These are phyloP conservation scores for Rachycentron canadum DNA, from an alignment of 2,797 vertebrate species.

Conservation along the genomic window DNA sequence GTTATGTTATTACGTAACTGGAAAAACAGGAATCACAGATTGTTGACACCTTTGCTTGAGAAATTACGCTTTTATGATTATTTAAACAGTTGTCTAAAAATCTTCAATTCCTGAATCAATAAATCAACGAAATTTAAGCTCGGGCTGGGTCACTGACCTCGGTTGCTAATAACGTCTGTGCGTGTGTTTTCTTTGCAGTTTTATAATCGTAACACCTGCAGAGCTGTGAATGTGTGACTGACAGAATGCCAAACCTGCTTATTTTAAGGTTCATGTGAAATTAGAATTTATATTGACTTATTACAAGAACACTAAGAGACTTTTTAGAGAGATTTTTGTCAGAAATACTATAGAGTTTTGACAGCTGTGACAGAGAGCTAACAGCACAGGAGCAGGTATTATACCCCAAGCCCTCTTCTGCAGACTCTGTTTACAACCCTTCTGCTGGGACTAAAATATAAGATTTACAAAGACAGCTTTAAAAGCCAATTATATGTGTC, in stretches of 20 bases:
- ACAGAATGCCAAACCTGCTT: not conserved
- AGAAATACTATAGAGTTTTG: not conserved
- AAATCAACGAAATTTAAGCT: not conserved
- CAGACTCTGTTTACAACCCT: constrained; percentile 44
- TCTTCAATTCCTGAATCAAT: not conserved
- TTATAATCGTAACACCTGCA: not conserved
- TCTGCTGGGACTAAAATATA: constrained; percentile 41
- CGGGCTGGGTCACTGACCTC: not conserved
- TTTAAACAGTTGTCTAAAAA: not conserved
- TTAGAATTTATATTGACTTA: not conserved
- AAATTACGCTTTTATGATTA: not conserved
- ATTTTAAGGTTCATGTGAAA: not conserved
- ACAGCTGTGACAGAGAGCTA: constrained; percentile 16
- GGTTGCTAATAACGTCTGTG: not conserved
- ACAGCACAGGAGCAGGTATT: not conserved
- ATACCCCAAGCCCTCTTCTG: constrained; percentile 1
- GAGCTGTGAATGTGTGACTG: not conserved
- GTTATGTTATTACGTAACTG: no score
- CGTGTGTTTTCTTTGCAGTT: not conserved
- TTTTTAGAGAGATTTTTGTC: not conserved
- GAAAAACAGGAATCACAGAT: not conserved
- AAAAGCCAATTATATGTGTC: constrained; percentile 53
- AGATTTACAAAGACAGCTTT: constrained; percentile 57
- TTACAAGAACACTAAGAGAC: not conserved
- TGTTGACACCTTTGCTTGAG: not conserved